These are phyloP conservation scores for Montifringilla adamsi DNA, from an alignment of 2,113 vertebrate species.

Conservation along the genomic window DNA sequence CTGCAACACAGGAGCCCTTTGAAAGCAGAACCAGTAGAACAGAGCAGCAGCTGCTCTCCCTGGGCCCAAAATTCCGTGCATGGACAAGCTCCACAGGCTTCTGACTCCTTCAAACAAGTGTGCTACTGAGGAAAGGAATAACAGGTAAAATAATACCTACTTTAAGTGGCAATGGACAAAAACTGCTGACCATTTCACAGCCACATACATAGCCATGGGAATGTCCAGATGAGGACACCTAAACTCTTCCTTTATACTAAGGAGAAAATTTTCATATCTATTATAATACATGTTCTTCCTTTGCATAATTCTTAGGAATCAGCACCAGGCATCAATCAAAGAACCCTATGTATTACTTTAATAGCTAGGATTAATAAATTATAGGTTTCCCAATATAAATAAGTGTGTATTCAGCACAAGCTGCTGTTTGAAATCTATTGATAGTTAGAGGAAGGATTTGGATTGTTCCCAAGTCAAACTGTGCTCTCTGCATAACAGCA, in stretches of 20 bases:
- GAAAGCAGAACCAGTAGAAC: background rate
- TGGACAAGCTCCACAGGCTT: background rate
- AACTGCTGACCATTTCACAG: background rate
- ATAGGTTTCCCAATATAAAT: conserved; percentile 28
- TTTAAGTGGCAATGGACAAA: background rate
- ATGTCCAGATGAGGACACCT: background rate
- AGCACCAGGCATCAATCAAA: conserved; percentile 10
- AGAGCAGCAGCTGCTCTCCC: background rate
- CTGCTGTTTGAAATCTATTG: background rate
- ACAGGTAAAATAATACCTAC: background rate
- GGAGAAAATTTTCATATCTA: background rate
- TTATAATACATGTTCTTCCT: background rate
- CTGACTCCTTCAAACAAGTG: background rate
- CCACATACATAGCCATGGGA: background rate
- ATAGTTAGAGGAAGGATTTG: background rate
- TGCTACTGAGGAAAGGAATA: background rate
- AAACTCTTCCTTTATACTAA: background rate
- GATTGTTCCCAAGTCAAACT: conserved; percentile 14
- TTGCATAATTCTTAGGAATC: background rate
- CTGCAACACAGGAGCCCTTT: background rate
- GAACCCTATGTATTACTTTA: conserved; percentile 22
- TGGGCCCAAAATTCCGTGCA: background rate
- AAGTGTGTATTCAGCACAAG: background rate
- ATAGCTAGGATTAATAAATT: conserved; percentile 54
- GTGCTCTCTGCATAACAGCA: background rate